Conservation (phyloP, 2,797 vertebrate species). For the Orientallactaga sibirica region DNA sequence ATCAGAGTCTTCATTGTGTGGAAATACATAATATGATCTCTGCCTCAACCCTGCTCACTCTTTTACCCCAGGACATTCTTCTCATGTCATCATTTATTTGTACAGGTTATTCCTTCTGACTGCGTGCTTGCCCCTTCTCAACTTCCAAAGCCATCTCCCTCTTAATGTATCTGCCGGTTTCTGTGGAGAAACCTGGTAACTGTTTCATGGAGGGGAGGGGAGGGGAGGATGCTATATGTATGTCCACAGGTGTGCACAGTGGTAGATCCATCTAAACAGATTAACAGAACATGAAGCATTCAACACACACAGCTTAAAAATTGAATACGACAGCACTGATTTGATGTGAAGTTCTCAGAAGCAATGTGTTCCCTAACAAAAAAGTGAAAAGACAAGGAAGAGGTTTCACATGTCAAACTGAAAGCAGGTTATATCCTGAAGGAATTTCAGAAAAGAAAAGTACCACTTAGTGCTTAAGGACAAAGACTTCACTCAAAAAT, state of each 20-base stretch:
- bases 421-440: not conserved
- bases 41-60: not conserved
- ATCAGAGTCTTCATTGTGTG: not conserved
- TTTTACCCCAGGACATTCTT: not conserved
- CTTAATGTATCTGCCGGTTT: not conserved
- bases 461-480: not conserved
- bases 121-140: not conserved
- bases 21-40: not conserved
- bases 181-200: not conserved
- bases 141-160: not conserved
- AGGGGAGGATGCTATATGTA: not conserved
- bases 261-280: not conserved
- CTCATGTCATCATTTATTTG: not conserved
- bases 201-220: not conserved
- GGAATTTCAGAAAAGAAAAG: not conserved
- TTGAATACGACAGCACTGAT: not conserved
- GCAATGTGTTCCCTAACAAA: not conserved
- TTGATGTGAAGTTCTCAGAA: not conserved
- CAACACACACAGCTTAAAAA: not conserved
- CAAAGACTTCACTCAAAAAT: not conserved
- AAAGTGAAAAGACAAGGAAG: constrained; percentile 4
- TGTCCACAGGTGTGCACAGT: not conserved
- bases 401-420: not conserved
- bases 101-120: not conserved
- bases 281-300: not conserved